These are phyloP conservation scores for Bombylius major DNA, from an alignment of 2,888 invertebrate genomes.

Conservation along the genomic window DNA sequence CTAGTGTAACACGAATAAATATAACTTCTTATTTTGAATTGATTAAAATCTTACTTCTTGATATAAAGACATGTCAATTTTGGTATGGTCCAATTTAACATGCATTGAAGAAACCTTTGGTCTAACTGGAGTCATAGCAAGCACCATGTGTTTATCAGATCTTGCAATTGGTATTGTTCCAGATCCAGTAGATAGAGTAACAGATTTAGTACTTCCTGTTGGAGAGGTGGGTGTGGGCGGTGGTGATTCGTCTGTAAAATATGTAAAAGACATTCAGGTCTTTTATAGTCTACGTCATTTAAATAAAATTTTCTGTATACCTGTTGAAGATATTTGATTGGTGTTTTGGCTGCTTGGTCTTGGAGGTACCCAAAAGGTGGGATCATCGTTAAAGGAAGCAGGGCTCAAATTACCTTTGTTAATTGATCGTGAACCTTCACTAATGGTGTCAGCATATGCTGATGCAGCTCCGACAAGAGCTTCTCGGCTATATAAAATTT, in stretches of 20 bases:
- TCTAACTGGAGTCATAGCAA: constrained; percentile 38
- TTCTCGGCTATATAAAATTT: constrained; percentile 31
- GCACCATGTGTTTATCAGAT: constrained; percentile 43
- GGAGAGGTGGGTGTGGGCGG: constrained; percentile 38
- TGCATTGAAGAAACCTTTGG: constrained; percentile 47
- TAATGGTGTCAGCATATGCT: constrained; percentile 33
- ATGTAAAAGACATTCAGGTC: background rate
- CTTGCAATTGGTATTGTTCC: constrained; percentile 35
- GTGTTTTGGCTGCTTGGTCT: constrained; percentile 11
- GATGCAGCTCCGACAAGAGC: constrained; percentile 32
- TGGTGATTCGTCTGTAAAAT: constrained; percentile 30
- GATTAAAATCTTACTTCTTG: constrained; percentile 33
- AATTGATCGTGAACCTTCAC: constrained; percentile 30
- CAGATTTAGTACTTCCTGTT: constrained; percentile 35
- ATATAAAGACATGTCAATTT: constrained; percentile 47
- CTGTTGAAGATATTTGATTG: constrained; percentile 22
- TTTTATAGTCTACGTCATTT: too few species aligned
- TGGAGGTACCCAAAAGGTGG: constrained; percentile 40
- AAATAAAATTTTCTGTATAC: constrained; percentile 5
- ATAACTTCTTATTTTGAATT: constrained; percentile 1
- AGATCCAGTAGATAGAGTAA: constrained; percentile 32
- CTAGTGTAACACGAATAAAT: constrained; percentile 12
- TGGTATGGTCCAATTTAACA: constrained; percentile 49
- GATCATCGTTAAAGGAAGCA: constrained; percentile 34
- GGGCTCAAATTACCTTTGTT: constrained; percentile 32